Percentiles rank a stretch among this genome's conserved stretches.
These are phyloP conservation scores for Cephalopterus ornatus DNA, from an alignment of 2,113 vertebrate genomes.

Conservation along the genomic window DNA sequence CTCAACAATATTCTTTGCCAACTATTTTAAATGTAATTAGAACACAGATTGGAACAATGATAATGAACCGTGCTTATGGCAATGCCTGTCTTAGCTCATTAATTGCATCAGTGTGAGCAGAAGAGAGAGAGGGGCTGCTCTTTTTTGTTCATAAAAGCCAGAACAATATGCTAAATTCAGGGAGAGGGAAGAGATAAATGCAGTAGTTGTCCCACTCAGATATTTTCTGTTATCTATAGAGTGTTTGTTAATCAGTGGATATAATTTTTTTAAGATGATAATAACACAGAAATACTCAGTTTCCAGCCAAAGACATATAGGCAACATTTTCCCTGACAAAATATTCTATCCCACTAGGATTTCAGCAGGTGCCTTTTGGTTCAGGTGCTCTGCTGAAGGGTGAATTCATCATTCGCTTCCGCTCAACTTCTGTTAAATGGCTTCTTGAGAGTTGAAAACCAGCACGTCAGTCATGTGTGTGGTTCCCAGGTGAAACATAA, in stretches of 20 bases:
- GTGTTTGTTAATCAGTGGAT: neutral
- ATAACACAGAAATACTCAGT: neutral
- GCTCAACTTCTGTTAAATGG: neutral
- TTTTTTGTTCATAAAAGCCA: neutral
- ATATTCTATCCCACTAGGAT: neutral
- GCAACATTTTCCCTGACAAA: neutral
- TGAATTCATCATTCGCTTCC: neutral
- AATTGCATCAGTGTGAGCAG: neutral
- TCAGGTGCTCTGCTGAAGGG: neutral
- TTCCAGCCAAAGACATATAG: neutral
- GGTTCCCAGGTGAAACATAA: neutral
- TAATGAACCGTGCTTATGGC: neutral
- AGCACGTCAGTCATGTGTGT: neutral
- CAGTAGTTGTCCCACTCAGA: neutral
- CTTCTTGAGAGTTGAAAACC: neutral
- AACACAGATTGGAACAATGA: neutral
- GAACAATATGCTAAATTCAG: neutral
- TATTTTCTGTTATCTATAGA: neutral
- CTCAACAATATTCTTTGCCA: neutral
- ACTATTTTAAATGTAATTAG: conserved; percentile 8
- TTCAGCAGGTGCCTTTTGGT: neutral
- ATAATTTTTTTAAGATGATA: neutral
- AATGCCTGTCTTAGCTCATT: neutral
- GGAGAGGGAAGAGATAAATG: neutral
- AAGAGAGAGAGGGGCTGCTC: neutral